Base-by-base conservation (phyloP, 2,888 invertebrate species). In the Rotaria macrura region DNA sequence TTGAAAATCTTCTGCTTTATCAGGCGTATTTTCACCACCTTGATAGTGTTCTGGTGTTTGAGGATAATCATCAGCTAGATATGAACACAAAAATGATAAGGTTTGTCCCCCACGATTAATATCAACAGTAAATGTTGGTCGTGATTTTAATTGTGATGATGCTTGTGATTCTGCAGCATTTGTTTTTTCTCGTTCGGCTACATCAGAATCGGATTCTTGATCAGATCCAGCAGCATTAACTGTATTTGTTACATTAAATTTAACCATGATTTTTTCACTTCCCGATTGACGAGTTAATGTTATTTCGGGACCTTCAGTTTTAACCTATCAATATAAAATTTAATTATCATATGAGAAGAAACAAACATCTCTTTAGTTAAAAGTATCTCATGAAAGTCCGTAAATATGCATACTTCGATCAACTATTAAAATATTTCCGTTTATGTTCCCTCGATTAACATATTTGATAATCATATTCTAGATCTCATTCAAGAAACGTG, bases 231-330 rank as follows among this genome's bases (percentile, higher is more conserved):
- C 95, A 0, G 95, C 93, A 90, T 96, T 96, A 0, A 97, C 96
- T 0, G 96, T 95, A 91, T 97, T 96, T 91, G 97, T 98, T 0
- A 98, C 94, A 90, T 97, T 97, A 91, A 97, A 95, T 86, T 93
- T 94, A 83, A 97, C 93, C 85, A 92, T 93, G 87, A 96, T 93
- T 87, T 94, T 91, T 95, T 98, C 88, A 92, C 93, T 87, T 43
- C 91, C 91, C 87, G 90, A 89, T 87, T 90, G 90, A 87, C 91
- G 92, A 5, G 90, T 90, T n/a, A 98, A 92, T 49, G 94, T 94
- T 7, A 98, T 94, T 90, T 96, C 95, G 47, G 96, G 94, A 4
- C 95, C 95, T 86, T 95, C 34, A 17, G 10, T 38, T 65, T 34
- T 25, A 34, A 65, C 65, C 65, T 65, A 65, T n/a, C n/a, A n/a